Evolutionary conservation across 2,797 vertebrate genomes (phyloP), one percentile per base, ranked within the genome.

Genomic region (Capromys pilorides): DNA sequence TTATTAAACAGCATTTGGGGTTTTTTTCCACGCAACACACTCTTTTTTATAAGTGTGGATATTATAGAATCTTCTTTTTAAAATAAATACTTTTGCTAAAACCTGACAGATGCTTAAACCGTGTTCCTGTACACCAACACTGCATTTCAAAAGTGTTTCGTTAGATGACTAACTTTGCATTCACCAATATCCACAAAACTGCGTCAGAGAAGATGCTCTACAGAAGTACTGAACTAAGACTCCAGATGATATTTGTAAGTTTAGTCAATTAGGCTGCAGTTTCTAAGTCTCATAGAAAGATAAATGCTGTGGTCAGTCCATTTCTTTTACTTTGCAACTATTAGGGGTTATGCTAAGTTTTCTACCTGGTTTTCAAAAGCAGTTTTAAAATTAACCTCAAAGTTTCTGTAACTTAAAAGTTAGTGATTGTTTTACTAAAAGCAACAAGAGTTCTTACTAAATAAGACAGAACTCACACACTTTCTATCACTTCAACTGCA

Each of bases 301-400:
- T 36, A 91, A 94, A 93, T 79, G 77, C 80, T 88, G 85, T 13
- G 33, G 21, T 39, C 59, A 88, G 95, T 80, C 26, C 75, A 66
- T 67, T 64, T 90, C 89, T 71, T 14, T 61, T 26, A 18, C 22
- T 77, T 90, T 92, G 69, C 64, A 96, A 93, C 85, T 92, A 39
- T 91, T 94, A 92, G 75, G 85, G 86, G 80, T 88, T 33, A 90
- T 62, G 79, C 69, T 95, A 92, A 96, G 96, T 95, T 83, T 94
- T 85, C 87, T 87, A 95, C 93, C 78, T 95, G 84, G 90, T 93
- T 96, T 96, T 94, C 93, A 94, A 93, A 93, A 49, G 73, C 77
- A 92, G 86, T 45, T 93, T 93, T 87, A 79, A 96, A 95, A 97
- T 93, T 84, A 95, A 95, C 71, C 91, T 64, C 75, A n/a, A 94